A percentile compares a stretch with the other conserved stretches of the same genome.
Evolutionary conservation across 2,888 invertebrate genomes (phyloP).

Genomic region (Coelogynopora nodosa): DNA sequence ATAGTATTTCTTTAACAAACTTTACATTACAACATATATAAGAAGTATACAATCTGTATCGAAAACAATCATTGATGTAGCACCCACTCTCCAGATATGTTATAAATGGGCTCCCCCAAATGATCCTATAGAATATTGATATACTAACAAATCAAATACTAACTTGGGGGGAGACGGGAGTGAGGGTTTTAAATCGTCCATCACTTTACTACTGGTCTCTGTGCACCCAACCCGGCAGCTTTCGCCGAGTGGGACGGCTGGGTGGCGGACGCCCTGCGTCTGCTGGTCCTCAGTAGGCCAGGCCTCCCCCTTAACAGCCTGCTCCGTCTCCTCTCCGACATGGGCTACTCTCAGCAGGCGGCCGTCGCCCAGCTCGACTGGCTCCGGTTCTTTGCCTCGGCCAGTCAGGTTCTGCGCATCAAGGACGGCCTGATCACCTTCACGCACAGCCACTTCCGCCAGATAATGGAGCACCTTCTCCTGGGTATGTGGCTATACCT

Average conservation of each 20-base stretch:
- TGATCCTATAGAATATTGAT: too few relatives aligned
- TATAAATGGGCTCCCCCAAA: too few relatives aligned
- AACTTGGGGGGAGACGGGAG: too few relatives aligned
- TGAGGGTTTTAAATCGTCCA: too few relatives aligned
- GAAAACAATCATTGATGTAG: too few relatives aligned
- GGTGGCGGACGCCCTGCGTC: neutral
- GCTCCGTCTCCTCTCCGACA: neutral
- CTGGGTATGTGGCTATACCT: neutral
- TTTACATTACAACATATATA: too few relatives aligned
- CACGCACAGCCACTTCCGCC: neutral
- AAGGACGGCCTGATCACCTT: neutral
- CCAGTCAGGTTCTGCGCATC: neutral
- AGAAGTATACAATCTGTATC: too few relatives aligned
- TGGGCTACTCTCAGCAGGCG: neutral
- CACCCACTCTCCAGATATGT: too few relatives aligned
- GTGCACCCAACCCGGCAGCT: too few relatives aligned
- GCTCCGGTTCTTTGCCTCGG: neutral
- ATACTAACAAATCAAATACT: too few relatives aligned
- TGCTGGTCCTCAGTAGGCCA: neutral
- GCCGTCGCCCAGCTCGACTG: neutral
- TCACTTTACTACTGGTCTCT: too few relatives aligned
- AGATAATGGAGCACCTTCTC: neutral
- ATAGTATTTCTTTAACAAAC: too few relatives aligned
- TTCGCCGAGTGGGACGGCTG: neutral
- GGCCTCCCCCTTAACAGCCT: neutral